A percentile compares a stretch with the other conserved stretches of the same genome.
These are phyloP conservation scores for Coenobita brevimanus DNA, from an alignment of 1,140 invertebrate genomes.

Conservation along the genomic window DNA sequence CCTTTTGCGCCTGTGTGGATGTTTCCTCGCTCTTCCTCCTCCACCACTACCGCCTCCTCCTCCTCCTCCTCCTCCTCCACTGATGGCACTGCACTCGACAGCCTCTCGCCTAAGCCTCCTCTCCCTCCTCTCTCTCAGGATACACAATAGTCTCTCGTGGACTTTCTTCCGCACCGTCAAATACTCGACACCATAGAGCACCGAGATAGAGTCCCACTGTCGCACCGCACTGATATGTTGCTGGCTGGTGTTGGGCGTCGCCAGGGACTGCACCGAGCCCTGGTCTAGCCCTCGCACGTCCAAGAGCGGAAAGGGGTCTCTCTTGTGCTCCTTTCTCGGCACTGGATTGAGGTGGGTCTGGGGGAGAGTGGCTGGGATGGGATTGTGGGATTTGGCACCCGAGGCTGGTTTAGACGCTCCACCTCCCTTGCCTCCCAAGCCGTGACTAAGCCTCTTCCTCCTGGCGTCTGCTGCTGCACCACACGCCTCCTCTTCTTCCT, in stretches of 20 bases:
- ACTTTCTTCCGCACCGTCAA: slow-evolving; percentile 52
- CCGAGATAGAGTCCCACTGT: slow-evolving; percentile 59
- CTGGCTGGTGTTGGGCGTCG: slow-evolving; percentile 16
- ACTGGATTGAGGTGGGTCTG: too few relatives aligned
- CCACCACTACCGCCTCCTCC: too few relatives aligned
- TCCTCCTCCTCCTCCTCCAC: neutral
- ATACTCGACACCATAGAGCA: slow-evolving; percentile 54
- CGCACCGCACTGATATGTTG: slow-evolving; percentile 56
- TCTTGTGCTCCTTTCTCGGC: neutral
- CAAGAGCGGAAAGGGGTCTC: slow-evolving; percentile 14
- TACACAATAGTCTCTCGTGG: slow-evolving; percentile 51
- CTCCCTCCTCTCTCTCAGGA: slow-evolving; percentile 54
- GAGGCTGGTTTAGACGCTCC: slow-evolving; percentile 17
- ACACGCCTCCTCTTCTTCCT: neutral
- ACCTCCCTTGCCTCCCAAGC: neutral
- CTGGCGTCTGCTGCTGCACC: neutral
- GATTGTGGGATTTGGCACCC: slow-evolving; percentile 1
- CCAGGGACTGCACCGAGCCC: slow-evolving; percentile 52
- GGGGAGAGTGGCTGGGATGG: neutral
- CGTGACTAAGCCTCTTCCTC: slow-evolving; percentile 22
- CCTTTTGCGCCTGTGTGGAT: slow-evolving; percentile 39
- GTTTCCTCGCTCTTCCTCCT: slow-evolving; percentile 10
- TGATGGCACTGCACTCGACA: slow-evolving; percentile 8
- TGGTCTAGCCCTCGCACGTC: slow-evolving; percentile 42
- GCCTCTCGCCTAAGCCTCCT: slow-evolving; percentile 35